A percentile compares a stretch with the other conserved stretches of the same genome.
phyloP scores from a whole-genome alignment of 2,797 vertebrate genomes.

The Acanthurus lineatus region DNA sequence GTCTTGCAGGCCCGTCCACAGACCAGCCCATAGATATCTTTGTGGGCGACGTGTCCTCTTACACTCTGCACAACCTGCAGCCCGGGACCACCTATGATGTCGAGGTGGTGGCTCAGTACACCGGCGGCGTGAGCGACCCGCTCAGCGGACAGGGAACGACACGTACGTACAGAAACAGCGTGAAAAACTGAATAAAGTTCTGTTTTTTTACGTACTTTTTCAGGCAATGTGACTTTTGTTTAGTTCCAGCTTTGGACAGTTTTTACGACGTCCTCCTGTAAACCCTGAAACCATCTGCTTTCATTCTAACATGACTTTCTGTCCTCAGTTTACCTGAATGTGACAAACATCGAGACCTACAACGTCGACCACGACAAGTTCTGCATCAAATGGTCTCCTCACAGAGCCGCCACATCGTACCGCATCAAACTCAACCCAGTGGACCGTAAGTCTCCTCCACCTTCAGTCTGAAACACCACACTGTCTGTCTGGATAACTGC shows the following conservation, averaged over 20 bases:
- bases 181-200: no score
- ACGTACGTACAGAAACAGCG: constrained; percentile 82
- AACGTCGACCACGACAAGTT: constrained; percentile 91
- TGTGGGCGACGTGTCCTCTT: constrained; percentile 94
- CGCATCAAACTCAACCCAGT: constrained; percentile 92
- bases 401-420: constrained; percentile 94
- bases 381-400: constrained; percentile 93
- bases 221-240: no score
- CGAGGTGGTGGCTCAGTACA: constrained; percentile 93
- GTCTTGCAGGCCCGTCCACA: constrained; percentile 77
- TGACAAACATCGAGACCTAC: constrained; percentile 92
- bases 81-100: constrained; percentile 95
- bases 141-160: constrained; percentile 93
- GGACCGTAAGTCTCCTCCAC: constrained; percentile 85
- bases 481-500: no score
- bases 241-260: no score
- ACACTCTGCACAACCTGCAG: constrained; percentile 92
- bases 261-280: no score
- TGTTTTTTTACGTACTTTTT: no score
- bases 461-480: no score
- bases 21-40: constrained; percentile 90
- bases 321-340: constrained; percentile 93
- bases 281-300: neutral
- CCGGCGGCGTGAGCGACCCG: constrained; percentile 89
- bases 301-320: neutral